Evolutionary conservation across 2,797 vertebrate species (phyloP).

Genomic region (Tenualosa thibaudeaui): DNA sequence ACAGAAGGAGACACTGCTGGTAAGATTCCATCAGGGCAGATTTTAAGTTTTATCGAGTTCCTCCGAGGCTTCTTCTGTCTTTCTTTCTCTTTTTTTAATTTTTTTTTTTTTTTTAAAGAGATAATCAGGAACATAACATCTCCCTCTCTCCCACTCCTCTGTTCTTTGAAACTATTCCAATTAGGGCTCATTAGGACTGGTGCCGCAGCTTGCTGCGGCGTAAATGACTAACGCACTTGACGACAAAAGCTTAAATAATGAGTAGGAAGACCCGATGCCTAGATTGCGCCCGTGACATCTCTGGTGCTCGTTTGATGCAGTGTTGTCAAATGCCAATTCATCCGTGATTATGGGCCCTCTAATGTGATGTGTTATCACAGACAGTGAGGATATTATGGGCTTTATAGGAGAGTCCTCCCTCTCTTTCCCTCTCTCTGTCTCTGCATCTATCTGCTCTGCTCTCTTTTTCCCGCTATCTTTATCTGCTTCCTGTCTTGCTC

Average conservation of each 20-base stretch:
- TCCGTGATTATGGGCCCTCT: slow-evolving; percentile 47
- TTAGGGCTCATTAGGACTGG: slow-evolving; percentile 67
- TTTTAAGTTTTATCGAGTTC: slow-evolving; percentile 62
- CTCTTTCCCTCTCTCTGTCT: neutral
- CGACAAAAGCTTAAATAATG: slow-evolving; percentile 57
- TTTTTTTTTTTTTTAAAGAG: slow-evolving; percentile 55
- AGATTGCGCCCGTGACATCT: slow-evolving; percentile 55
- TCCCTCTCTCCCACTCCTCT: slow-evolving; percentile 57
- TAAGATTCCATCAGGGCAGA: slow-evolving; percentile 61
- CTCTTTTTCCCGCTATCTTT: neutral
- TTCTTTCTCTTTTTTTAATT: slow-evolving; percentile 49
- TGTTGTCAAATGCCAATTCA: slow-evolving; percentile 56
- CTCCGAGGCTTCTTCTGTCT: slow-evolving; percentile 49
- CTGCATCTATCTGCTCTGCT: neutral
- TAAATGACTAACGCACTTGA: slow-evolving; percentile 57
- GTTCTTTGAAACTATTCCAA: slow-evolving; percentile 66
- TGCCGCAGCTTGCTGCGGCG: slow-evolving; percentile 60
- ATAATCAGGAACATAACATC: slow-evolving; percentile 65
- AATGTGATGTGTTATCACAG: slow-evolving; percentile 51
- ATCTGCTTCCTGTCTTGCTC: neutral
- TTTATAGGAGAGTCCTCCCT: slow-evolving; percentile 46
- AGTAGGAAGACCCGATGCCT: slow-evolving; percentile 58
- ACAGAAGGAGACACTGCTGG: slow-evolving; percentile 50
- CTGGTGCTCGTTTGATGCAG: slow-evolving; percentile 41
- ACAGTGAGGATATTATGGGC: slow-evolving; percentile 30